Evolutionary conservation across 1,140 invertebrate species (phyloP).

Genomic region (Rhagoletis pomonella): DNA sequence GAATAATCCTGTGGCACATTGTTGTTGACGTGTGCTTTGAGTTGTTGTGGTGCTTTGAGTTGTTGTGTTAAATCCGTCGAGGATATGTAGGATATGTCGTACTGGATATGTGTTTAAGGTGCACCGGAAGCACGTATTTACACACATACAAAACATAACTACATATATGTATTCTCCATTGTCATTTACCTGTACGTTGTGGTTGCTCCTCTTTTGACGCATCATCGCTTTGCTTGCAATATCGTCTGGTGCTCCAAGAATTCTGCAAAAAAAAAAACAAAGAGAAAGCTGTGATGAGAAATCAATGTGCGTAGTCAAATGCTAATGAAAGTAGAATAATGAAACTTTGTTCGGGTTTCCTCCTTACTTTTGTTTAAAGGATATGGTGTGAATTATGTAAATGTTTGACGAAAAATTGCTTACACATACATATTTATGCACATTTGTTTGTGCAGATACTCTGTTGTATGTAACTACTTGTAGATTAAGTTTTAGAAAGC

Average conservation of each 20-base stretch:
- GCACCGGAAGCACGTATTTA: background rate
- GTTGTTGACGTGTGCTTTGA: slow-evolving; percentile 27
- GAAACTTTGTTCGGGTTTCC: too few relatives aligned
- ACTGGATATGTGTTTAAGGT: background rate
- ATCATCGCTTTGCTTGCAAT: slow-evolving; percentile 27
- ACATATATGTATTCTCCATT: background rate
- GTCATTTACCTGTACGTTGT: slow-evolving; percentile 14
- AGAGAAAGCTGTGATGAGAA: background rate
- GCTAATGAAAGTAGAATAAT: background rate
- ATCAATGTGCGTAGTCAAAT: background rate
- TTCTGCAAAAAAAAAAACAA: background rate
- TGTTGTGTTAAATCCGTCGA: background rate
- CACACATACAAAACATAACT: background rate
- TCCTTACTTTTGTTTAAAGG: background rate
- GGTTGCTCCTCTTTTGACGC: slow-evolving; percentile 25
- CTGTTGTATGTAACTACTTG: too few relatives aligned
- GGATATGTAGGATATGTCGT: background rate
- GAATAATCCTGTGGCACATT: background rate
- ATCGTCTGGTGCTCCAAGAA: slow-evolving; percentile 12
- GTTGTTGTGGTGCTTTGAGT: slow-evolving; percentile 31
- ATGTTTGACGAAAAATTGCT: background rate
- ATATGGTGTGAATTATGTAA: slow-evolving; percentile 1
- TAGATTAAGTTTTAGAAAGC: too few relatives aligned
- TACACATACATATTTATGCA: background rate
- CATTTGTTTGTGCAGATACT: background rate